Evolutionary conservation across 2,797 vertebrate species (phyloP).

Genomic region (Gephyroberyx darwinii): DNA sequence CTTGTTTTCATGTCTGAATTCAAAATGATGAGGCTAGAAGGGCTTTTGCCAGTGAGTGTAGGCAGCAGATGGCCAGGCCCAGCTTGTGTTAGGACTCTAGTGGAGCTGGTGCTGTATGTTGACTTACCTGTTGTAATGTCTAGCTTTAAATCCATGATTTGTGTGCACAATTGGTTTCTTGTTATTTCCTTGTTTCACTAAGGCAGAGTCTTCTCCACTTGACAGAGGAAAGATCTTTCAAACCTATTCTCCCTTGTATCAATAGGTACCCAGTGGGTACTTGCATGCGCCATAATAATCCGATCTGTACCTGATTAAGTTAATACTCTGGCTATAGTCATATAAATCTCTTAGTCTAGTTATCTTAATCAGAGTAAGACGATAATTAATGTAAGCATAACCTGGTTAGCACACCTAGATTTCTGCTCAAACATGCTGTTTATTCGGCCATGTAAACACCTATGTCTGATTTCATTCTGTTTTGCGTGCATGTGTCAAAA

Average conservation of each 20-base stretch:
- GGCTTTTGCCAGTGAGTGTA: conserved; percentile 23
- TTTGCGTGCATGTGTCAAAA: neutral
- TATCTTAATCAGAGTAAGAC: neutral
- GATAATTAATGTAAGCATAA: neutral
- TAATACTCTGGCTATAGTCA: neutral
- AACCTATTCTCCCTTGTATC: neutral
- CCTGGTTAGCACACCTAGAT: conserved; percentile 1
- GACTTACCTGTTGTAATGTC: conserved; percentile 41
- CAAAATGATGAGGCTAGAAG: conserved; percentile 23
- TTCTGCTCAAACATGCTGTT: neutral
- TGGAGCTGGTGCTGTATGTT: conserved; percentile 11
- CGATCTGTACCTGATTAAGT: conserved; percentile 5
- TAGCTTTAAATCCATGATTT: conserved; percentile 31
- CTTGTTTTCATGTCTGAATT: conserved; percentile 38
- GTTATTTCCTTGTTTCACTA: neutral
- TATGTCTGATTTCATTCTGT: neutral
- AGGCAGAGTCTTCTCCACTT: neutral
- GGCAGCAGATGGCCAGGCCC: conserved; percentile 11
- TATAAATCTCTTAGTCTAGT: neutral
- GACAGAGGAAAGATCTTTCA: neutral
- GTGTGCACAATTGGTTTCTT: conserved; percentile 13
- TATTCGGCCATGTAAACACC: neutral
- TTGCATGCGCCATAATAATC: conserved; percentile 11
- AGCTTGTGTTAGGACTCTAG: neutral
- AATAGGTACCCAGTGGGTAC: neutral